Conservation (phyloP, 2,797 vertebrate species). For the Ibycter americanus region DNA sequence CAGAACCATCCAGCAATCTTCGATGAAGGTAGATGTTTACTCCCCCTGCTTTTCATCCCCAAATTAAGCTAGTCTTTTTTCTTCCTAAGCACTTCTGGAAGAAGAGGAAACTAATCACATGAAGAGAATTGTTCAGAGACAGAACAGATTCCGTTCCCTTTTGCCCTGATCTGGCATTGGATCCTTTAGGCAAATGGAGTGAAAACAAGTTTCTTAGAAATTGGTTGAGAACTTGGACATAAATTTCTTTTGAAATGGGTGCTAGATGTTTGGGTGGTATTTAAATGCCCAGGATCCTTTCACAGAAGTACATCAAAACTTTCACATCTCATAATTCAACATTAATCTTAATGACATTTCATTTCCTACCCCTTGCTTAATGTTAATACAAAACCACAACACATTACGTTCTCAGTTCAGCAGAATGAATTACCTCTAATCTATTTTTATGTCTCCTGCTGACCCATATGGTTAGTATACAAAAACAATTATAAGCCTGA, state of each 20-base stretch:
- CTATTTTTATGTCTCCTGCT: constrained; percentile 1
- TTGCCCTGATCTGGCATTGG: background rate
- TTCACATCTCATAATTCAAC: constrained; percentile 22
- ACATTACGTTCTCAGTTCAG: background rate
- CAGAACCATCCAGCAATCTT: background rate
- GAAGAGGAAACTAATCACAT: background rate
- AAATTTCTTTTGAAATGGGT: background rate
- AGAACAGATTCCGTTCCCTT: background rate
- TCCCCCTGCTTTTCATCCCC: background rate
- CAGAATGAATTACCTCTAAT: constrained; percentile 21
- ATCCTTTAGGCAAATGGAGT: background rate
- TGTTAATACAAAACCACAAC: constrained; percentile 22
- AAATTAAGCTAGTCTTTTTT: background rate
- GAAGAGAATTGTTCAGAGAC: background rate
- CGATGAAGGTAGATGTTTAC: background rate
- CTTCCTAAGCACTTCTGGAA: background rate
- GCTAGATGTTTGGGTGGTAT: background rate
- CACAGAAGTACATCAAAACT: background rate
- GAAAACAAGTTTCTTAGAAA: background rate
- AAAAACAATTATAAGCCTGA: constrained; percentile 58
- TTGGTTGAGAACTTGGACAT: background rate
- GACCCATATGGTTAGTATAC: constrained; percentile 30
- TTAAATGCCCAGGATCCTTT: background rate
- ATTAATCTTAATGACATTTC: background rate
- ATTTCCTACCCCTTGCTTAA: constrained; percentile 25